These are phyloP conservation scores for Cacatua alba DNA, from an alignment of 2,113 vertebrate species.

Conservation along the genomic window DNA sequence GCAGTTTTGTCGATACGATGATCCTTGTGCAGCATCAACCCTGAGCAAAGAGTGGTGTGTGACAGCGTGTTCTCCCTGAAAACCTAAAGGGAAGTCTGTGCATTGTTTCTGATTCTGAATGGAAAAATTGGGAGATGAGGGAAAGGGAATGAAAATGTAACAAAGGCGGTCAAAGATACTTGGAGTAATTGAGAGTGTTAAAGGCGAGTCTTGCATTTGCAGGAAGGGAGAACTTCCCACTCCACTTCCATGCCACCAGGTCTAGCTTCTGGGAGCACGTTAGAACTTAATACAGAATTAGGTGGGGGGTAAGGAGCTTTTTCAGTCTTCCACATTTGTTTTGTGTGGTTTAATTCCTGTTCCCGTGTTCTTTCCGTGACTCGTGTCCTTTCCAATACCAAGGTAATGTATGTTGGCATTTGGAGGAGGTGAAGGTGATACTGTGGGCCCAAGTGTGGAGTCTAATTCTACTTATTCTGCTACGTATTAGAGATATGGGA, in stretches of 20 bases:
- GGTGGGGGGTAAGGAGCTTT: not conserved
- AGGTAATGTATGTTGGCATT: not conserved
- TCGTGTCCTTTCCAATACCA: not conserved
- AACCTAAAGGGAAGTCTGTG: not conserved
- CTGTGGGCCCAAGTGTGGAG: not conserved
- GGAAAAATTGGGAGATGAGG: not conserved
- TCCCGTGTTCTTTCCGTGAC: not conserved
- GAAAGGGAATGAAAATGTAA: not conserved
- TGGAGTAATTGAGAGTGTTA: not conserved
- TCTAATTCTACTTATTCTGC: not conserved
- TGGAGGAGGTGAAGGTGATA: not conserved
- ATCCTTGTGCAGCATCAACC: fast-evolving
- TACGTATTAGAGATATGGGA: not conserved
- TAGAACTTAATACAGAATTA: not conserved
- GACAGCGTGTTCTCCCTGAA: not conserved
- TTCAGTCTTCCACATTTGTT: not conserved
- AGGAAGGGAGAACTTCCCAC: not conserved
- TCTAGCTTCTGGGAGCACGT: not conserved
- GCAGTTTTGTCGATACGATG: not conserved
- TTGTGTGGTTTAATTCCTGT: not conserved
- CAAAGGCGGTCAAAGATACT: not conserved
- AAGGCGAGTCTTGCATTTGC: not conserved
- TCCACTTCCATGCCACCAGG: not conserved
- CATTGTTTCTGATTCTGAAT: not conserved
- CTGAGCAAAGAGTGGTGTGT: not conserved